phyloP scores from a whole-genome alignment of 2,888 invertebrate species.

The Allygus modestus region DNA sequence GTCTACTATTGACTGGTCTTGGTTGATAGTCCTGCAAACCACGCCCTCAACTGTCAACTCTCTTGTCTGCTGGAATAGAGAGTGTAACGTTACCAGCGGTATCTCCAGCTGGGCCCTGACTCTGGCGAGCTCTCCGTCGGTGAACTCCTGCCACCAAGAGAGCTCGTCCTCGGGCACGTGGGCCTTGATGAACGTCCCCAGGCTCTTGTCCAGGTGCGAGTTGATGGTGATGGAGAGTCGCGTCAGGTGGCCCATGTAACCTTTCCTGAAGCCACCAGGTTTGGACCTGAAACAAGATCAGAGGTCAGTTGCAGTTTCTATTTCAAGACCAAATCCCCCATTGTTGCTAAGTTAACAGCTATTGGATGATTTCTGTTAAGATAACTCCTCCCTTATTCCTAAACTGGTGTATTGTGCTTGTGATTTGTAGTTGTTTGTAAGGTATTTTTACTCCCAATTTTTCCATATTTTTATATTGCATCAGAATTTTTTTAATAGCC shows the following conservation, averaged over 20 bases:
- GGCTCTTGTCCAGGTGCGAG: conserved; percentile 74
- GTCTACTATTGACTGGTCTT: too few relatives aligned
- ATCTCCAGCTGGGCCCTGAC: conserved; percentile 74
- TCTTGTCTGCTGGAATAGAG: too few relatives aligned
- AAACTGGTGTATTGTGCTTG: neutral
- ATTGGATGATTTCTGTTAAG: too few relatives aligned
- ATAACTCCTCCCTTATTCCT: too few relatives aligned
- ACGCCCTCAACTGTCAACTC: too few relatives aligned
- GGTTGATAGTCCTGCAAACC: too few relatives aligned
- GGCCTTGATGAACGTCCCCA: conserved; percentile 73
- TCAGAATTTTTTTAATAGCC: too few relatives aligned
- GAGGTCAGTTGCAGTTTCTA: neutral
- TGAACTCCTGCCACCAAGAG: conserved; percentile 75
- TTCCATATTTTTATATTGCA: too few relatives aligned
- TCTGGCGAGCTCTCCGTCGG: conserved; percentile 73
- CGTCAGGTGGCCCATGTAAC: conserved; percentile 82
- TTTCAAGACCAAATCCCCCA: too few relatives aligned
- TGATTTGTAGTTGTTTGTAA: too few relatives aligned
- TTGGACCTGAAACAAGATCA: conserved; percentile 63
- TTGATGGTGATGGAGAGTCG: conserved; percentile 76
- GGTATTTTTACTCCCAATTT: too few relatives aligned
- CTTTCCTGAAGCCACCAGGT: conserved; percentile 74
- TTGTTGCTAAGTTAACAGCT: too few relatives aligned
- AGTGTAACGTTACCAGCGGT: conserved; percentile 75
- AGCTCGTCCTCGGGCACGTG: conserved; percentile 73